Base-by-base conservation (phyloP, 2,113 vertebrate genomes). In the Mirza zaza region DNA sequence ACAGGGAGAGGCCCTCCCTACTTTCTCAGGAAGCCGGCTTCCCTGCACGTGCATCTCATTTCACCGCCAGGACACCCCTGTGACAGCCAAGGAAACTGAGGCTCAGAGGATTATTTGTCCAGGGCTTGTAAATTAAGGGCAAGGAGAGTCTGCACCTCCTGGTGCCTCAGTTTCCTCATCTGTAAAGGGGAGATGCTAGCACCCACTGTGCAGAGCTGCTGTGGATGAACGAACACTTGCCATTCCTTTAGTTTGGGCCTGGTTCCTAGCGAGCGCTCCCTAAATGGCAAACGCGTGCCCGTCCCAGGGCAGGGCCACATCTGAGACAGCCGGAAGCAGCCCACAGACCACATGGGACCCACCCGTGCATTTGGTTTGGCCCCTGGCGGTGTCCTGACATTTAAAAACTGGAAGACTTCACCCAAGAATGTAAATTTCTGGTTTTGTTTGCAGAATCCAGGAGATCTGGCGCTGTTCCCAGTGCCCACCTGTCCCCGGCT, bases 181-280 rank as follows among this genome's bases (percentile, higher is more conserved):
- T 68, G 34, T 61, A 21, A 52, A n/a, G 5, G 13, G 67, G n/a
- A 39, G 34, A 11, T 5, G 3, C 34, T 2, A 6, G 29, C 10
- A 9, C 48, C 29, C 59, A 8, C 83, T 4, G 34, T 8, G 42
- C 1, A 59, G 42, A n/a, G 57, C 11, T 36, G 27, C 55, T 32
- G 25, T 4, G 23, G 36, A 17, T 0, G 15, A 68, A 29, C 55
- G 3, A 11, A 39, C 21, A 36, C 21, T 6, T 4, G 13, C 11
- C 75, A 7, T 1, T 2, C 13, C 13, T 12, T 79, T 23, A 27
- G 59, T 17, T 73, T 14, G 12, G 3, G 3, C 73, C 83, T 15
- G 73, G 29, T 21, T 36, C 12, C 0, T 0, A 6, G 25, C 2
- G 29, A 20, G 8, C 0, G 0, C 50, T 76, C 11, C 3, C 39